Percentiles rank a stretch among this genome's conserved stretches.
phyloP scores from a whole-genome alignment of 2,888 invertebrate species.

The Liposcelis brunnea region DNA sequence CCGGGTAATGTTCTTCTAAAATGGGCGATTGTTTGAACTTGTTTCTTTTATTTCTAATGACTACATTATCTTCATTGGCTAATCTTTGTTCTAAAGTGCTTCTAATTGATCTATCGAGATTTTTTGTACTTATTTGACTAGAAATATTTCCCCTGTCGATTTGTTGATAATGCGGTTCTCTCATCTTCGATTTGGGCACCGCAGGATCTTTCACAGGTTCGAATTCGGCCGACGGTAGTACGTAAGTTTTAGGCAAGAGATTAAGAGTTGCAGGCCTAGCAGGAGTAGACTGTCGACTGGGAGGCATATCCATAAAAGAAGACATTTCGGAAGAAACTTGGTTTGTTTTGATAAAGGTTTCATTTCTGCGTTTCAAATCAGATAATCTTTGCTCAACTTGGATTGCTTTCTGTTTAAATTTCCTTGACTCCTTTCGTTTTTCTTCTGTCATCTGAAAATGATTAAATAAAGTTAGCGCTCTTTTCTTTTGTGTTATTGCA shows the following conservation, averaged over 20 bases:
- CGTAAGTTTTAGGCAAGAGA: neutral
- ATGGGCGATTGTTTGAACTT: too few relatives aligned
- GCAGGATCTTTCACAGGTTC: slow-evolving; percentile 8
- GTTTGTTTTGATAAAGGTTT: too few relatives aligned
- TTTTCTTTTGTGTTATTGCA: slow-evolving; percentile 4
- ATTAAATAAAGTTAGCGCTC: slow-evolving; percentile 9
- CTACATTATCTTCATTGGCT: too few relatives aligned
- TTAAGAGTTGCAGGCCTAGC: slow-evolving; percentile 5
- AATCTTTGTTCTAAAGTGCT: neutral
- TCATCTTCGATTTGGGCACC: slow-evolving; percentile 11
- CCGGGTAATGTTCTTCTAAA: too few relatives aligned
- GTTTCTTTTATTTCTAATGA: too few relatives aligned
- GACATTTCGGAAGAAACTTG: too few relatives aligned
- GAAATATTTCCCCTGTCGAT: slow-evolving; percentile 16
- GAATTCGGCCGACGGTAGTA: slow-evolving; percentile 8
- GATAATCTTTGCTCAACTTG: slow-evolving; percentile 40
- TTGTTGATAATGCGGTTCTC: slow-evolving; percentile 14
- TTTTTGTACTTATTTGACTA: slow-evolving; percentile 17
- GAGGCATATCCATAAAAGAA: slow-evolving; percentile 1
- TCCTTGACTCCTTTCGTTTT: slow-evolving; percentile 43
- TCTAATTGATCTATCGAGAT: neutral
- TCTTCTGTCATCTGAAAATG: slow-evolving; percentile 43
- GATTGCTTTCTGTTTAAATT: slow-evolving; percentile 46
- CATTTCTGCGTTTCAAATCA: too few relatives aligned
- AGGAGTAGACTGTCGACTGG: neutral